A percentile compares a stretch with the other conserved stretches of the same genome.
Evolutionary conservation across 2,113 vertebrate species (phyloP).

Genomic region (Ptilonorhynchus violaceus): DNA sequence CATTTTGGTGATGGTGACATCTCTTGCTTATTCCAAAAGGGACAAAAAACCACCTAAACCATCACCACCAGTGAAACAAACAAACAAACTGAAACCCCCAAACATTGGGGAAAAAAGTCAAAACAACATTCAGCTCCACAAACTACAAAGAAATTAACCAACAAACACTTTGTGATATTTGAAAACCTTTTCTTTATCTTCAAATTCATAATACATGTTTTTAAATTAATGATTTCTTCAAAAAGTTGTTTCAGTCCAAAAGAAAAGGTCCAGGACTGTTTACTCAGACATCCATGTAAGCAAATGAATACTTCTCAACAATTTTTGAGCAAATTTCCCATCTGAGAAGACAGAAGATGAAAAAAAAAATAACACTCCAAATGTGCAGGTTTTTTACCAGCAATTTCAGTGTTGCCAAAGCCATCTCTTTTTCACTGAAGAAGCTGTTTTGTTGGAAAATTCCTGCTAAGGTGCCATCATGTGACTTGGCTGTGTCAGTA

Average conservation of each 20-base stretch:
- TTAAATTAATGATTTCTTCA: not conserved
- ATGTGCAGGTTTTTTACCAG: not conserved
- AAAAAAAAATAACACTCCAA: not conserved
- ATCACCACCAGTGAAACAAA: not conserved
- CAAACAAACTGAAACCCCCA: not conserved
- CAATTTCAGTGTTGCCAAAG: not conserved
- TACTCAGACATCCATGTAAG: not conserved
- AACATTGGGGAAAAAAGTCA: not conserved
- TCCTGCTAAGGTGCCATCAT: not conserved
- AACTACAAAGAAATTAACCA: not conserved
- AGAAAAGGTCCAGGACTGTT: not conserved
- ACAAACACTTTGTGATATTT: not conserved
- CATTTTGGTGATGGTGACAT: not conserved
- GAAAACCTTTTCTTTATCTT: not conserved
- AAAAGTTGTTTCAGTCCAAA: not conserved
- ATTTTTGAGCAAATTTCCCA: not conserved
- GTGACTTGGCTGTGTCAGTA: not conserved
- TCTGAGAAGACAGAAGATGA: not conserved
- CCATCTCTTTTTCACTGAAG: not conserved
- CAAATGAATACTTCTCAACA: not conserved
- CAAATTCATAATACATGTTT: not conserved
- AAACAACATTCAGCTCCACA: not conserved
- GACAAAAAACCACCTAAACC: fast-evolving
- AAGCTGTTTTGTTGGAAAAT: not conserved
- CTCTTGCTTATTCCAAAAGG: not conserved